These are phyloP conservation scores for Brenthis daphne DNA, from an alignment of 2,888 invertebrate species.

Conservation along the genomic window DNA sequence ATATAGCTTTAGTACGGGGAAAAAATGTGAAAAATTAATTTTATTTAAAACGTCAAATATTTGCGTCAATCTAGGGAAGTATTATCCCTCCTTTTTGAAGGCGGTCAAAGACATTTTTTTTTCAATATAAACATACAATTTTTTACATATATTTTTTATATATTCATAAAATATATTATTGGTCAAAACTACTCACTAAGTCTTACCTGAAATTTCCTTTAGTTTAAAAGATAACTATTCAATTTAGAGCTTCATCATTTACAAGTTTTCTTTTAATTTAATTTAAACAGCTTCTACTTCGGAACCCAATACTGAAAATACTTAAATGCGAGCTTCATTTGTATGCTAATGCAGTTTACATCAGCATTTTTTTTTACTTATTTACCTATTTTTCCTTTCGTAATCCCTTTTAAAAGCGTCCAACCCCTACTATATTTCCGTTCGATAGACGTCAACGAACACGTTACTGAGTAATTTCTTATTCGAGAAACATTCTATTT, in stretches of 20 bases:
- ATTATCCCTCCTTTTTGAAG: too few relatives aligned
- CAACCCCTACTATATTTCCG: not conserved
- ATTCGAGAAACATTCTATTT: too few relatives aligned
- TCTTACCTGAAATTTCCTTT: too few relatives aligned
- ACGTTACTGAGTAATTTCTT: not conserved
- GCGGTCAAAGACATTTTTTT: too few relatives aligned
- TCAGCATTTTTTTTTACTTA: slow-evolving; percentile 63
- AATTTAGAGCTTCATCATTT: not conserved
- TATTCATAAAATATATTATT: too few relatives aligned
- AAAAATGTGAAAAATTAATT: too few relatives aligned
- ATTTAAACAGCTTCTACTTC: slow-evolving; percentile 43
- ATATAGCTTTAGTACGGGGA: too few relatives aligned
- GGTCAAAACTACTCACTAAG: too few relatives aligned
- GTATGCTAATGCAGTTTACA: slow-evolving; percentile 74
- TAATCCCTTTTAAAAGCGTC: slow-evolving; percentile 46
- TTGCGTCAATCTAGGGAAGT: too few relatives aligned
- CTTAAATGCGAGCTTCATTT: slow-evolving; percentile 57
- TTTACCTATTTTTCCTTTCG: slow-evolving; percentile 39
- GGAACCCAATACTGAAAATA: slow-evolving; percentile 32
- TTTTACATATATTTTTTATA: too few relatives aligned
- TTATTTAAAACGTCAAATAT: too few relatives aligned
- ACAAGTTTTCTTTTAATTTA: slow-evolving; percentile 1
- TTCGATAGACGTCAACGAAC: not conserved
- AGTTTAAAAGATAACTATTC: not conserved
- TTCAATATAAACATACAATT: too few relatives aligned